Evolutionary conservation across 1,140 invertebrate species (phyloP).

Genomic region (Drosophila aff.): DNA sequence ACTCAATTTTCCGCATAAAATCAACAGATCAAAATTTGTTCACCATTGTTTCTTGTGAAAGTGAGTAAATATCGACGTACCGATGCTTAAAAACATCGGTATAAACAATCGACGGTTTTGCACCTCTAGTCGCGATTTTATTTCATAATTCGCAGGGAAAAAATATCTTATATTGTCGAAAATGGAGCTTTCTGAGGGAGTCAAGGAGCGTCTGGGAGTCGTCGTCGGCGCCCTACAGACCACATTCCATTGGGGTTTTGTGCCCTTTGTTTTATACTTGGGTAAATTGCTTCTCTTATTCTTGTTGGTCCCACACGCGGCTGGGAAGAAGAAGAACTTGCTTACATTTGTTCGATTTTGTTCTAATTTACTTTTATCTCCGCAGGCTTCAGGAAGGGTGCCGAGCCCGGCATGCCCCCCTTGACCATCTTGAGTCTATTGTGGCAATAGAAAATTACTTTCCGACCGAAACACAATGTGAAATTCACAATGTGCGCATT

Average conservation of each 20-base stretch:
- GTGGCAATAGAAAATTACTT: slow-evolving; percentile 84
- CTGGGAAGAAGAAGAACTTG: slow-evolving; percentile 31
- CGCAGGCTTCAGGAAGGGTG: slow-evolving; percentile 88
- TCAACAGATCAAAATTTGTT: background rate
- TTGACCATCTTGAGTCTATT: slow-evolving; percentile 86
- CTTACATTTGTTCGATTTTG: slow-evolving; percentile 10
- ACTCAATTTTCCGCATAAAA: background rate
- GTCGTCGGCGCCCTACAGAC: slow-evolving; percentile 87
- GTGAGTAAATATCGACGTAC: background rate
- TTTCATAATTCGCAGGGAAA: slow-evolving; percentile 38
- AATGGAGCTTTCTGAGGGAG: slow-evolving; percentile 72
- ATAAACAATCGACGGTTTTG: background rate
- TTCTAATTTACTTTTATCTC: slow-evolving; percentile 18
- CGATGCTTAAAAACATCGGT: background rate
- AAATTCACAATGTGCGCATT: slow-evolving; percentile 13
- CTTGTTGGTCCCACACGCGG: slow-evolving; percentile 29
- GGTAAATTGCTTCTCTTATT: slow-evolving; percentile 85
- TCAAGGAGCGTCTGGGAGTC: slow-evolving; percentile 87
- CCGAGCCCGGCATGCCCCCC: slow-evolving; percentile 88
- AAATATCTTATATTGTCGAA: slow-evolving; percentile 9
- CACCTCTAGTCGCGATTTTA: slow-evolving; percentile 11
- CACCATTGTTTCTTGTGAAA: background rate
- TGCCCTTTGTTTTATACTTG: slow-evolving; percentile 89
- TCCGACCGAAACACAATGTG: background rate
- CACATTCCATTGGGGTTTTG: slow-evolving; percentile 89